Conservation (phyloP, 2,113 vertebrate species). For the Epinephelus lanceolatus region DNA sequence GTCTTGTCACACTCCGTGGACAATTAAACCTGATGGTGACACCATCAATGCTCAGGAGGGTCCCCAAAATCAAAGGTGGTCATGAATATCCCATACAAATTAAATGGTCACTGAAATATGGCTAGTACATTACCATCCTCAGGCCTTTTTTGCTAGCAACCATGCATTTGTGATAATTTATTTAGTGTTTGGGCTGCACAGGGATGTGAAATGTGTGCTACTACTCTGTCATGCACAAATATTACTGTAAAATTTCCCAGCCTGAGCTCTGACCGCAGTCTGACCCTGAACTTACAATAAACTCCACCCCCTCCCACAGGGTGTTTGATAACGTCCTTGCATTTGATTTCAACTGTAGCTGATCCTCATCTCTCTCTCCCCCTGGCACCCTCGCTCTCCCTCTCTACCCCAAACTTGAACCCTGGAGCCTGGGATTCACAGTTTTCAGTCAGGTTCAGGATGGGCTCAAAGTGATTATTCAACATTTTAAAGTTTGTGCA, state of each 20-base stretch:
- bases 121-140: neutral
- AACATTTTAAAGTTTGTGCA: neutral
- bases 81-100: neutral
- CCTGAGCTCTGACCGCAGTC: neutral
- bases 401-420: neutral
- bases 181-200: neutral
- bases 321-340: neutral
- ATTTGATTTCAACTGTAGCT: conserved; percentile 4
- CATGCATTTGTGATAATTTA: neutral
- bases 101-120: too few species aligned
- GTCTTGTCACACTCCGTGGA: neutral
- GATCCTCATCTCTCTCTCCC: neutral
- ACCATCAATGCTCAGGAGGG: neutral
- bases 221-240: neutral
- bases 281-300: conserved; percentile 13
- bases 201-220: neutral
- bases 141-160: neutral
- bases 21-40: neutral
- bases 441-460: neutral
- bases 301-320: conserved; percentile 6
- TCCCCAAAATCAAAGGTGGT: neutral
- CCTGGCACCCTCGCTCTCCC: neutral
- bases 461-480: neutral
- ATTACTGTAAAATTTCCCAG: neutral
- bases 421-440: neutral